phyloP scores from a whole-genome alignment of 53 echinoderm and acorn worm genomes.

The Luidia sarsii region DNA sequence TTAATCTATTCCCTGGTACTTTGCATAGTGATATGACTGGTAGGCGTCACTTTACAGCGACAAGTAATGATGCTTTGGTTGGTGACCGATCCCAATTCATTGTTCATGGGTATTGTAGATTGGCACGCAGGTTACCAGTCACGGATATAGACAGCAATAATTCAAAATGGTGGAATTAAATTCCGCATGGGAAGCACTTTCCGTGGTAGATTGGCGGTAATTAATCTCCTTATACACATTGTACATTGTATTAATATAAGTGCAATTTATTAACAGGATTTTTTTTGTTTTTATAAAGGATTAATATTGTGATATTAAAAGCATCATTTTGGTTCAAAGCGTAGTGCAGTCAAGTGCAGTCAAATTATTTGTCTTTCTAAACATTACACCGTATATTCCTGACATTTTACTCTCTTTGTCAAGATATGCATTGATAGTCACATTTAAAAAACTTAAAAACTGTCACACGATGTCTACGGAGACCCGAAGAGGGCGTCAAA shows the following conservation, averaged over 20 bases:
- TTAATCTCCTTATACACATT: conserved; percentile 17
- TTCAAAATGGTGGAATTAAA: conserved; percentile 11
- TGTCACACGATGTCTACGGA: too few relatives aligned
- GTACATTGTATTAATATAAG: conserved; percentile 48
- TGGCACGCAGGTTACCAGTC: neutral
- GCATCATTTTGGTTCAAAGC: conserved; percentile 48
- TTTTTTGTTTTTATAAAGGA: conserved; percentile 63
- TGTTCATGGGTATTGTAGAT: too few relatives aligned
- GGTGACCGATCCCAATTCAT: too few relatives aligned
- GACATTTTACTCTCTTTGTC: too few relatives aligned
- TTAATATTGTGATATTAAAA: conserved; percentile 69
- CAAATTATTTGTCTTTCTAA: neutral
- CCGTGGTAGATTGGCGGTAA: conserved; percentile 6
- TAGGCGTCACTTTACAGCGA: too few relatives aligned
- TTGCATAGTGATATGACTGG: too few relatives aligned
- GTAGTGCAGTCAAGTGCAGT: conserved; percentile 12
- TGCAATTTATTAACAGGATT: conserved; percentile 62
- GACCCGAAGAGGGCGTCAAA: neutral
- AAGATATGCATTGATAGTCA: too few relatives aligned
- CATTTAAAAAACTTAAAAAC: too few relatives aligned
- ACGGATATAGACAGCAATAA: conserved; percentile 14
- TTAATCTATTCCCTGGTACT: too few relatives aligned
- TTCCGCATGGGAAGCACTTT: neutral
- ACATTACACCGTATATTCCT: neutral
- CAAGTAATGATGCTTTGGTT: too few relatives aligned